phyloP scores from a whole-genome alignment of 1,140 invertebrate species.

The Heliconius congener region DNA sequence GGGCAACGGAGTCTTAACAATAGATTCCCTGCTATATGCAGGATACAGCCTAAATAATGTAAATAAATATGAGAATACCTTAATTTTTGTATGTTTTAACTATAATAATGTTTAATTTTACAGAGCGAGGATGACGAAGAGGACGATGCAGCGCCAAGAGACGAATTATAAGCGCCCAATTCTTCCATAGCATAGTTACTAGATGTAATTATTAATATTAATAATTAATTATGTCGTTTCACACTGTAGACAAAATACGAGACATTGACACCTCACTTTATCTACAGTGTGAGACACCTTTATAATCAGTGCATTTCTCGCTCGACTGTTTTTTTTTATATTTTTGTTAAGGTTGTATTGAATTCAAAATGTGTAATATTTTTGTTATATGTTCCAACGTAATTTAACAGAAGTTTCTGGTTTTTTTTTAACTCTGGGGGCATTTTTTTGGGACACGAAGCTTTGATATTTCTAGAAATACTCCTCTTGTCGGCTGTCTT shows the following conservation, averaged over 20 bases:
- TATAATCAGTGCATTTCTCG: conserved; percentile 58
- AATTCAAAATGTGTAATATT: conserved; percentile 16
- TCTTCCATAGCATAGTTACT: conserved; percentile 67
- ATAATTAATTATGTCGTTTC: conserved; percentile 12
- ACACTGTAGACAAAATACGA: conserved; percentile 4
- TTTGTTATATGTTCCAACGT: conserved; percentile 1
- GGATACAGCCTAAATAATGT: too few species aligned
- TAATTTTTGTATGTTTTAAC: too few species aligned
- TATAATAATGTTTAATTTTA: conserved; percentile 23
- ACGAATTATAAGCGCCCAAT: conserved; percentile 68
- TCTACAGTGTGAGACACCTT: conserved; percentile 15
- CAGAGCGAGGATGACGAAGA: conserved; percentile 73
- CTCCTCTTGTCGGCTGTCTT: conserved; percentile 15
- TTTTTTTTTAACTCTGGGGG: neutral
- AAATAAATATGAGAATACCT: too few species aligned
- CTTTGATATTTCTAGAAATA: conserved; percentile 24
- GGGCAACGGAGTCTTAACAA: too few species aligned
- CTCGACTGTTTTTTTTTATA: conserved; percentile 59
- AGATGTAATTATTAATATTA: conserved; percentile 44
- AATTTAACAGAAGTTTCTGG: neutral
- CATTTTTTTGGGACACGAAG: neutral
- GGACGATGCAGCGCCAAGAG: conserved; percentile 65
- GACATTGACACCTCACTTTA: neutral
- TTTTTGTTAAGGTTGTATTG: conserved; percentile 57
- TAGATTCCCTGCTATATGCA: too few species aligned